Evolutionary conservation across 1,140 invertebrate species (phyloP), one percentile per base, ranked within the genome.

Genomic region (Anoplolepis gracilipes): DNA sequence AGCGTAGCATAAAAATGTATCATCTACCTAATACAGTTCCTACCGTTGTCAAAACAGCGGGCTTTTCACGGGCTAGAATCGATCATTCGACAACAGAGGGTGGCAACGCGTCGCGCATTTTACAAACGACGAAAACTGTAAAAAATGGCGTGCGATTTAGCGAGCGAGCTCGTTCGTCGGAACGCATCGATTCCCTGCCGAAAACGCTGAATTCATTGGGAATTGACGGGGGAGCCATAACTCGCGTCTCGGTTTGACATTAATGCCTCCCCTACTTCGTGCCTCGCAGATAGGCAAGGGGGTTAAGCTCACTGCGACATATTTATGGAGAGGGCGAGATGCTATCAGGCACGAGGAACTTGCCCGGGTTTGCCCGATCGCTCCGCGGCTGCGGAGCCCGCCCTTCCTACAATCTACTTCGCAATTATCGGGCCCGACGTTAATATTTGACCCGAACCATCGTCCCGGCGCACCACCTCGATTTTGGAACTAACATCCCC

Each of bases 151-250:
- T 13, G 77, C 46, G 82, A 86, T 84, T 81, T 82, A 65, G 72
- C 84, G 87, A 46, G 81, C 75, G 59, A 59, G 64, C 25, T 62
- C 49, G 86, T n/a, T 90, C 90, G 87, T 91, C 91, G 91, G 92
- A 88, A 89, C 90, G 90, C 93, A 94, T 95, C 93, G 94, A 95
- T 95, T 94, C 91, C 78, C 90, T 89, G 90, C 91, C 91, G 93
- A 95, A 95, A 95, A 95, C 92, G 94, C 93, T 94, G 94, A 95
- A 95, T 95, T 95, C 94, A 93, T 95, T 95, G 93, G 92, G 93
- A 95, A 95, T 94, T 95, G 94, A 95, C 94, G 94, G 94, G 94
- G 94, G 94, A 95, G 93, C 94, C 93, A 95, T 95, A 95, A 95
- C 92, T 95, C 90, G 91, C 93, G 93, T 95, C 93, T 94, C 91